Percentiles rank a stretch among this genome's conserved stretches.
These are phyloP conservation scores for Hipparchia semele DNA, from an alignment of 2,888 invertebrate genomes.

Conservation along the genomic window DNA sequence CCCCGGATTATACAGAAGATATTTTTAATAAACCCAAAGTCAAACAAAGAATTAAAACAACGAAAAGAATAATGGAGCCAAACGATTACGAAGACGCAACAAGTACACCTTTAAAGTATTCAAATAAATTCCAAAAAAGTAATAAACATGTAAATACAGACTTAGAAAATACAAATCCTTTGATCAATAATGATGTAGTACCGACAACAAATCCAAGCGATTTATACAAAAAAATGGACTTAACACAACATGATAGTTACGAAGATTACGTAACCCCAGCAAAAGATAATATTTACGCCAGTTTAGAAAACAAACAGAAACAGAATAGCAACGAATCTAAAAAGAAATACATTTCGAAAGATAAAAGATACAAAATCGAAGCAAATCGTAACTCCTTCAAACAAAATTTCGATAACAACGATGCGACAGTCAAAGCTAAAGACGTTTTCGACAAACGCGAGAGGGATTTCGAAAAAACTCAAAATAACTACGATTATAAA, in stretches of 20 bases:
- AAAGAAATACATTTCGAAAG: not conserved
- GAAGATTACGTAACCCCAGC: slow-evolving; percentile 61
- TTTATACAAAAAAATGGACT: slow-evolving; percentile 44
- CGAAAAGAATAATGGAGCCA: not conserved
- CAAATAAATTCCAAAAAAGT: not conserved
- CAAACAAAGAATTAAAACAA: not conserved
- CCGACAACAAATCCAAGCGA: slow-evolving; percentile 18
- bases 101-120: not conserved
- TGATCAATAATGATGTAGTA: too few relatives aligned
- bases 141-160: slow-evolving; percentile 9
- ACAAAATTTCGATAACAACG: slow-evolving; percentile 8
- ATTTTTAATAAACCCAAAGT: slow-evolving; percentile 22
- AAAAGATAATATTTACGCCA: slow-evolving; percentile 49
- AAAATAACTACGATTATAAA: slow-evolving; percentile 20
- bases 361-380: slow-evolving; percentile 38
- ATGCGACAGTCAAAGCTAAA: slow-evolving; percentile 10
- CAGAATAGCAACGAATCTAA: not conserved
- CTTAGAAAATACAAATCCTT: not conserved
- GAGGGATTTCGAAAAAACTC: not conserved
- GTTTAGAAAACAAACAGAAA: slow-evolving; percentile 9
- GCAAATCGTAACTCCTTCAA: slow-evolving; percentile 2
- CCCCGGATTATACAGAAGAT: slow-evolving; percentile 23
- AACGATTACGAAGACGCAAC: slow-evolving; percentile 30
- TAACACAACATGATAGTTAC: slow-evolving; percentile 54
- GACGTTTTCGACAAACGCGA: not conserved